Percentiles rank a stretch among this genome's conserved stretches.
These are phyloP conservation scores for Callipepla californica DNA, from an alignment of 2,113 vertebrate genomes.

Conservation along the genomic window DNA sequence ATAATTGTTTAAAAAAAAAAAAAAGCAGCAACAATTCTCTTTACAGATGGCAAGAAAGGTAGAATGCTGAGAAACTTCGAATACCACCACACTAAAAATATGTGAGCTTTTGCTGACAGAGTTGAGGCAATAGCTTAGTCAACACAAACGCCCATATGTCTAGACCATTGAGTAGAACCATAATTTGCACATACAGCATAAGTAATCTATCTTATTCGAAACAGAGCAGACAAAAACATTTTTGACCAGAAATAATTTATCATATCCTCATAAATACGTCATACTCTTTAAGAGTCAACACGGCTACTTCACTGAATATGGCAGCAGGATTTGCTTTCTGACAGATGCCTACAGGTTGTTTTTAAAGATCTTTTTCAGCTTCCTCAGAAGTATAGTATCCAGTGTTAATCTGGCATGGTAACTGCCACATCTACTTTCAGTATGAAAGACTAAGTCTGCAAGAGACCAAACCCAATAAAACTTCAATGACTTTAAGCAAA, in stretches of 20 bases:
- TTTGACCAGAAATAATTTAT: conserved; percentile 2
- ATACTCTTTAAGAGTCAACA: not conserved
- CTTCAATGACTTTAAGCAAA: not conserved
- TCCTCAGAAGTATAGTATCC: not conserved
- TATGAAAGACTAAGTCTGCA: not conserved
- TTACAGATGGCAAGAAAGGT: conserved; percentile 20
- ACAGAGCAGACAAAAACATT: conserved; percentile 48
- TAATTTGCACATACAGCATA: conserved; percentile 62
- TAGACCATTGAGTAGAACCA: conserved; percentile 42
- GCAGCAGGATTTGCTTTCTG: not conserved
- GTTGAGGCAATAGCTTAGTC: conserved; percentile 28
- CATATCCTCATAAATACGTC: not conserved
- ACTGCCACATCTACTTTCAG: not conserved
- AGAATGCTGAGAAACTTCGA: conserved; percentile 21
- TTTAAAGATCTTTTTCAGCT: not conserved
- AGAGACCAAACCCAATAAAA: not conserved
- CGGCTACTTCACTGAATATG: not conserved
- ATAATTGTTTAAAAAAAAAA: not conserved
- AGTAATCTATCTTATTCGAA: conserved; percentile 66
- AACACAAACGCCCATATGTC: conserved; percentile 64
- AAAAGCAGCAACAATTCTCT: not conserved
- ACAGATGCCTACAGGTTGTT: not conserved
- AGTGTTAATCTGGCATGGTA: not conserved
- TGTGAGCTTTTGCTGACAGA: conserved; percentile 35
- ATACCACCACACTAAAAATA: not conserved